Conservation (phyloP, 2,888 invertebrate genomes). For the Harpagoxenus sublaevis region DNA sequence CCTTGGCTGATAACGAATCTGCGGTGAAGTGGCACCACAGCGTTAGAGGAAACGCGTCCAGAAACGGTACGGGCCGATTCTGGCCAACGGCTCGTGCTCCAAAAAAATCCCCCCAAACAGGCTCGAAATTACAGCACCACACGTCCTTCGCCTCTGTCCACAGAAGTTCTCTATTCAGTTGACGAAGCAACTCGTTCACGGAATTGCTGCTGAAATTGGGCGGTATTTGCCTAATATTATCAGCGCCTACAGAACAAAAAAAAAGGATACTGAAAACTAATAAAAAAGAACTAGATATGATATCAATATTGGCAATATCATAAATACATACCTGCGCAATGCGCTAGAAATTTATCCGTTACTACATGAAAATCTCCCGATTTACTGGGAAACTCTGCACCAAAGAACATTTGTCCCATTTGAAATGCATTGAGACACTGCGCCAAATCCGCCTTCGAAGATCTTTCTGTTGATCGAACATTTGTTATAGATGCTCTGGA, state of each 20-base stretch:
- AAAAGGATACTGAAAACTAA: neutral
- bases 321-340: conserved; percentile 87
- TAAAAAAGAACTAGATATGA: conserved; percentile 46
- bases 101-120: conserved; percentile 97
- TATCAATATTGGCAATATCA: neutral
- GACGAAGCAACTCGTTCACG: conserved; percentile 88
- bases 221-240: conserved; percentile 79
- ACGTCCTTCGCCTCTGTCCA: conserved; percentile 96
- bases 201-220: conserved; percentile 85
- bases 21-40: conserved; percentile 91
- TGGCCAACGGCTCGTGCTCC: conserved; percentile 93
- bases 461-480: conserved; percentile 88
- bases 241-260: conserved; percentile 80
- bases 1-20: conserved; percentile 71
- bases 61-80: conserved; percentile 92
- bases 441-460: conserved; percentile 93
- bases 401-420: conserved; percentile 91
- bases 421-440: conserved; percentile 93
- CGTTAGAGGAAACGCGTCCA: conserved; percentile 95
- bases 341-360: conserved; percentile 93
- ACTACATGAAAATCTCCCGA: conserved; percentile 91
- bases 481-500: conserved; percentile 92
- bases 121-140: conserved; percentile 96
- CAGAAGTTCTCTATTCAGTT: conserved; percentile 87
- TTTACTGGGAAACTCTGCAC: conserved; percentile 92